phyloP scores from a whole-genome alignment of 2,888 invertebrate species.

The Teleiodes luculella region DNA sequence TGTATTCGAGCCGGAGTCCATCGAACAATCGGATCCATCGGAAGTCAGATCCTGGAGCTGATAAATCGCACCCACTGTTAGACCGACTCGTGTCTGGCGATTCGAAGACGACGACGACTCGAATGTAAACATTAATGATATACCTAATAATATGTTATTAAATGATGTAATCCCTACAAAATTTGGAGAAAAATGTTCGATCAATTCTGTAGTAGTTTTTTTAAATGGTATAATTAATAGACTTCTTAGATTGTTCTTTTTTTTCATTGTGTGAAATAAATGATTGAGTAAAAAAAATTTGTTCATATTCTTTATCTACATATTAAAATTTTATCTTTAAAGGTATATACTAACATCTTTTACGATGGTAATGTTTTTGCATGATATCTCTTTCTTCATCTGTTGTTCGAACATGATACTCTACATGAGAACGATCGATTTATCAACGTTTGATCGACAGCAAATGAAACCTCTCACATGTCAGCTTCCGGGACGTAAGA shows the following conservation, averaged over 20 bases:
- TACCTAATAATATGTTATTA: too few species aligned
- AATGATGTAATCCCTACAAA: too few species aligned
- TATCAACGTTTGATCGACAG: background rate
- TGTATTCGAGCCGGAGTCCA: constrained; percentile 46
- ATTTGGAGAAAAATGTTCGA: too few species aligned
- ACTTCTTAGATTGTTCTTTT: too few species aligned
- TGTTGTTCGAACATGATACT: background rate
- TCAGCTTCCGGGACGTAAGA: background rate
- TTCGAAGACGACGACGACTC: background rate
- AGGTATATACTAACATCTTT: background rate
- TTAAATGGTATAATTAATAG: too few species aligned
- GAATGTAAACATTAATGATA: too few species aligned
- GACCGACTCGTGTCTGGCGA: constrained; percentile 33
- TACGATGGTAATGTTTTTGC: background rate
- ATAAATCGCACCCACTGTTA: constrained; percentile 35
- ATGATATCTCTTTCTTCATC: background rate
- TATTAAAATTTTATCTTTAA: background rate
- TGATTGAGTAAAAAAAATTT: too few species aligned
- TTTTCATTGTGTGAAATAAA: too few species aligned
- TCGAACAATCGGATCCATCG: constrained; percentile 46
- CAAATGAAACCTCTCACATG: background rate
- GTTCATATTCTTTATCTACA: too few species aligned
- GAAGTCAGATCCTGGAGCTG: constrained; percentile 40
- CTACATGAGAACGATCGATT: background rate
- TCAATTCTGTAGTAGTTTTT: too few species aligned